Evolutionary conservation across 1,140 invertebrate species (phyloP).

Genomic region (Cephus cinctus): DNA sequence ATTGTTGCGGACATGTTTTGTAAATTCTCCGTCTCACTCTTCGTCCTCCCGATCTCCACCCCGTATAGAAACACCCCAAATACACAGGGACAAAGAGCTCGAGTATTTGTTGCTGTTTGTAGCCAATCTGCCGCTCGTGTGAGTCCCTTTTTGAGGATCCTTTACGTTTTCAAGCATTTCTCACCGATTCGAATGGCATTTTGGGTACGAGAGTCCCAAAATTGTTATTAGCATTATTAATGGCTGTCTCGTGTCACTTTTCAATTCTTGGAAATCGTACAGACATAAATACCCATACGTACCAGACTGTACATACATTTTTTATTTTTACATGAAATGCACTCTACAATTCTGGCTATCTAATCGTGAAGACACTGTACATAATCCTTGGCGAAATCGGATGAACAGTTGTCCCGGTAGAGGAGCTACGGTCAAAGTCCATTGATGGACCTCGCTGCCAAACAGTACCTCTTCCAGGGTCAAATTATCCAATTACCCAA

Average conservation of each 20-base stretch:
- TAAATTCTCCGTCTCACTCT: conserved; percentile 29
- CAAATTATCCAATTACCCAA: conserved; percentile 34
- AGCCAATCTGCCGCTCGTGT: conserved; percentile 36
- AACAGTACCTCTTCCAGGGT: too few relatives aligned
- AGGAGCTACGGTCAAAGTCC: too few relatives aligned
- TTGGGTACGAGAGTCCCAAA: too few relatives aligned
- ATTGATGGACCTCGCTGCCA: too few relatives aligned
- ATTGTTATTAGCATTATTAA: conserved; percentile 56
- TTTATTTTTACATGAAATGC: background rate
- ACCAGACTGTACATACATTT: background rate
- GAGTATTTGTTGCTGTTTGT: conserved; percentile 56
- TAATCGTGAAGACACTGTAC: too few relatives aligned
- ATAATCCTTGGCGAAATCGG: too few relatives aligned
- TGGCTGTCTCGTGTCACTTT: conserved; percentile 29
- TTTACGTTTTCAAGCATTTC: conserved; percentile 13
- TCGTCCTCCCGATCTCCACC: background rate
- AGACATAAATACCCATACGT: too few relatives aligned
- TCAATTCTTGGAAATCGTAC: too few relatives aligned
- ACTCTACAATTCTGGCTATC: background rate
- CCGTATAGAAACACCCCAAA: background rate
- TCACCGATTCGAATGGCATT: too few relatives aligned
- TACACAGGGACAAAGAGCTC: conserved; percentile 44
- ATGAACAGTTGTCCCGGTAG: too few relatives aligned
- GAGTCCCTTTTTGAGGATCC: conserved; percentile 24
- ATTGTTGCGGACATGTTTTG: conserved; percentile 57